These are phyloP conservation scores for Netelia fuscicornis DNA, from an alignment of 2,888 invertebrate genomes.

Conservation along the genomic window DNA sequence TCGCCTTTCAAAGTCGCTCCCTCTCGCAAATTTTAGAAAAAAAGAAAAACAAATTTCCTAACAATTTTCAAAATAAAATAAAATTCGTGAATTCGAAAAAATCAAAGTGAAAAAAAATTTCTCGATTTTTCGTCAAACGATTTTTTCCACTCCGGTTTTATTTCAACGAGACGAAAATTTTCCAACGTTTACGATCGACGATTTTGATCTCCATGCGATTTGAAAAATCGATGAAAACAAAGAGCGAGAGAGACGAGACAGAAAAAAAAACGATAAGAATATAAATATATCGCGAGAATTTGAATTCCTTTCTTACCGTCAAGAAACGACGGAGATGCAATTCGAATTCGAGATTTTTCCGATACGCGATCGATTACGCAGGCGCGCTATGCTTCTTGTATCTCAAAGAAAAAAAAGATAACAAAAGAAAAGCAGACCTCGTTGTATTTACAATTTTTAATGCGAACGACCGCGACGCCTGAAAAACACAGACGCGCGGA, in stretches of 20 bases:
- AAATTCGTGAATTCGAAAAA: background rate
- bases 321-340: conserved; percentile 1
- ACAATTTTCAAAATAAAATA: no score
- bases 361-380: conserved; percentile 8
- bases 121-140: background rate
- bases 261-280: background rate
- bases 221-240: background rate
- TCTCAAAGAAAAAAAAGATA: background rate
- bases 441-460: conserved; percentile 2
- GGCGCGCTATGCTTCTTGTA: conserved; percentile 20
- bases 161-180: background rate
- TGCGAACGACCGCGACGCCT: background rate
- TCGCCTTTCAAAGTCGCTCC: background rate
- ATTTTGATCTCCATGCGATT: background rate
- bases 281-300: background rate
- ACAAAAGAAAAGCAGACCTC: no score
- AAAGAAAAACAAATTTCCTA: no score
- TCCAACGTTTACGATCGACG: background rate
- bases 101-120: background rate
- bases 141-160: background rate
- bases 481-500: no score
- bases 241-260: background rate
- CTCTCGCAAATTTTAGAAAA: background rate
- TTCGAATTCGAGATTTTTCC: conserved; percentile 53
- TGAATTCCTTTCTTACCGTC: background rate